Evolutionary conservation across 2,113 vertebrate species (phyloP).

Genomic region (Megaceryle maxima): DNA sequence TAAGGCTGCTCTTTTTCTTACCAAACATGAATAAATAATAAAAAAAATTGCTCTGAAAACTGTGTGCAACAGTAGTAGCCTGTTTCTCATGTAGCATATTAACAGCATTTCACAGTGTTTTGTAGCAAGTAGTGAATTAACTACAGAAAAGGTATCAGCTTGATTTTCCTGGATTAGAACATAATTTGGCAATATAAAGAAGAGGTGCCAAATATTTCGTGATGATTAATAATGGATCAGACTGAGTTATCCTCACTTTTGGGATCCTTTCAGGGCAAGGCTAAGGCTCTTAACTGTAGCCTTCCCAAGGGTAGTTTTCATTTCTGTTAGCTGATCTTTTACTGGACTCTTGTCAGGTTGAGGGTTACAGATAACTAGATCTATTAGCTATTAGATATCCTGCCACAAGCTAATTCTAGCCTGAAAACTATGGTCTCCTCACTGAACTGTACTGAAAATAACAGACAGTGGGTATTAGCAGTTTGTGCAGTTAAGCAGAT

Average conservation of each 20-base stretch:
- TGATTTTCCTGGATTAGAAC: not conserved
- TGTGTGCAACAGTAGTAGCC: not conserved
- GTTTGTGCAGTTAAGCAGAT: not conserved
- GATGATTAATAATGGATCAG: not conserved
- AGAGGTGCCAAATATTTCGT: not conserved
- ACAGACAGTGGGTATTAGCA: not conserved
- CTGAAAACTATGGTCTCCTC: not conserved
- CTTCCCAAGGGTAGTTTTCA: not conserved
- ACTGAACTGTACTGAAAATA: not conserved
- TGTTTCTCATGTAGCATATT: not conserved
- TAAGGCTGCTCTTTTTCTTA: not conserved
- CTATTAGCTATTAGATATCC: not conserved
- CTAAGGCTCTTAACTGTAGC: not conserved
- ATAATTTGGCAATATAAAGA: not conserved
- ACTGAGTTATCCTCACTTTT: not conserved
- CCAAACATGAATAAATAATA: not conserved
- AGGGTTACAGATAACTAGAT: not conserved
- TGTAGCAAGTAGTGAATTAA: not conserved
- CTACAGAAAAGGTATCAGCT: not conserved
- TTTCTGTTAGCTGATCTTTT: not conserved
- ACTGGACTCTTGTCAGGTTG: not conserved
- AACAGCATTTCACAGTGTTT: not conserved
- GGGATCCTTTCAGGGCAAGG: not conserved
- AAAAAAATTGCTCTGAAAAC: not conserved
- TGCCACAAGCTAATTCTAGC: not conserved